These are phyloP conservation scores for Cairina moschata DNA, from an alignment of 2,113 vertebrate species.

Conservation along the genomic window DNA sequence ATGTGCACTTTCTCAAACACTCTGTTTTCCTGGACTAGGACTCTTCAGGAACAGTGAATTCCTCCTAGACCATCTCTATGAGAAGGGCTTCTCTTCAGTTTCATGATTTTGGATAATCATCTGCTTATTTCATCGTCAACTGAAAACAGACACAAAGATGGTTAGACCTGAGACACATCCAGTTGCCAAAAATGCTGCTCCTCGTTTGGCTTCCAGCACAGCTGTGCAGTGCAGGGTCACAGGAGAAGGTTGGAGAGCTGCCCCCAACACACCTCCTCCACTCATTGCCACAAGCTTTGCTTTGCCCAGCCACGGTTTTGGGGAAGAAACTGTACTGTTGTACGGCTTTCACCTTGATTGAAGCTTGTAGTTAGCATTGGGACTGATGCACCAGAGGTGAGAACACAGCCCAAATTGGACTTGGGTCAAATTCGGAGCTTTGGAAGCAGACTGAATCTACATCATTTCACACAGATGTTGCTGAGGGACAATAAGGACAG, in stretches of 20 bases:
- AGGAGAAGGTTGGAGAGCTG: background rate
- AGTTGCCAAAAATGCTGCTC: background rate
- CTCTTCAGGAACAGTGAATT: background rate
- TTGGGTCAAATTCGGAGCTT: background rate
- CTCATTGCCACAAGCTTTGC: background rate
- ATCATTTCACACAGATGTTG: background rate
- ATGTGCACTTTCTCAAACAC: background rate
- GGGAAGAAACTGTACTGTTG: background rate
- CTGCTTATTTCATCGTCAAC: background rate
- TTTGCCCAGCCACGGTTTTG: background rate
- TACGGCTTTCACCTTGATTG: background rate
- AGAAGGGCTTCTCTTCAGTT: background rate
- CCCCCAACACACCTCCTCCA: background rate
- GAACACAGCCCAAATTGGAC: background rate
- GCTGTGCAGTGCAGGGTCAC: background rate
- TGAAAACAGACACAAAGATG: background rate
- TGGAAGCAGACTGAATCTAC: background rate
- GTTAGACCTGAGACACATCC: background rate
- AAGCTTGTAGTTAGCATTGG: background rate
- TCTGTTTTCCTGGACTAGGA: background rate
- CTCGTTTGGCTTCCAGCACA: background rate
- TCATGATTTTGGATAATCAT: background rate
- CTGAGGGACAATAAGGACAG: background rate
- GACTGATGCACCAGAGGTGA: background rate
- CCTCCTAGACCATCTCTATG: background rate